Evolutionary conservation across 1,140 invertebrate species (phyloP).

Genomic region (Trichoplusia ni): DNA sequence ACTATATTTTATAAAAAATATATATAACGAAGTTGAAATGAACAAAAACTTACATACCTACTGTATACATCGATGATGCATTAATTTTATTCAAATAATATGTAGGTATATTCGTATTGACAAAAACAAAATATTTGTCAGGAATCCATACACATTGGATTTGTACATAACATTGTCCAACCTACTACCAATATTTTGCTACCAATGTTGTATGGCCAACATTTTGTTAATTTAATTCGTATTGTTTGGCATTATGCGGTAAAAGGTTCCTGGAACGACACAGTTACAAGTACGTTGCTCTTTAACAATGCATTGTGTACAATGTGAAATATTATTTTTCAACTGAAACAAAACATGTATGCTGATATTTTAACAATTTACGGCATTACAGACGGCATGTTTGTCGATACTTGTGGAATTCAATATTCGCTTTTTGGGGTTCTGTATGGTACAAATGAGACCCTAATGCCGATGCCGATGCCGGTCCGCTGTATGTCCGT

Average conservation of each 20-base stretch:
- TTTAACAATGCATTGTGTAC: neutral
- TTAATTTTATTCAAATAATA: neutral
- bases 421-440: too few relatives aligned
- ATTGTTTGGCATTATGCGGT: neutral
- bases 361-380: too few relatives aligned
- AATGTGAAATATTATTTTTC: too few relatives aligned
- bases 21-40: too few relatives aligned
- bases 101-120: neutral
- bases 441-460: too few relatives aligned
- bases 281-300: neutral
- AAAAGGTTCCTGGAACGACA: neutral
- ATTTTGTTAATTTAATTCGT: neutral
- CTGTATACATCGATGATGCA: neutral
- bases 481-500: too few relatives aligned
- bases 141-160: constrained; percentile 3
- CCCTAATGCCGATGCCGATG: too few relatives aligned
- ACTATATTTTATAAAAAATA: too few relatives aligned
- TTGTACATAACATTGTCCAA: neutral
- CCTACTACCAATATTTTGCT: neutral
- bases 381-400: too few relatives aligned
- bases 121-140: neutral
- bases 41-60: too few relatives aligned
- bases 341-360: too few relatives aligned
- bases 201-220: neutral
- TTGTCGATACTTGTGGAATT: too few relatives aligned